Evolutionary conservation across 2,113 vertebrate genomes (phyloP).

Genomic region (Hepsetus odoe): DNA sequence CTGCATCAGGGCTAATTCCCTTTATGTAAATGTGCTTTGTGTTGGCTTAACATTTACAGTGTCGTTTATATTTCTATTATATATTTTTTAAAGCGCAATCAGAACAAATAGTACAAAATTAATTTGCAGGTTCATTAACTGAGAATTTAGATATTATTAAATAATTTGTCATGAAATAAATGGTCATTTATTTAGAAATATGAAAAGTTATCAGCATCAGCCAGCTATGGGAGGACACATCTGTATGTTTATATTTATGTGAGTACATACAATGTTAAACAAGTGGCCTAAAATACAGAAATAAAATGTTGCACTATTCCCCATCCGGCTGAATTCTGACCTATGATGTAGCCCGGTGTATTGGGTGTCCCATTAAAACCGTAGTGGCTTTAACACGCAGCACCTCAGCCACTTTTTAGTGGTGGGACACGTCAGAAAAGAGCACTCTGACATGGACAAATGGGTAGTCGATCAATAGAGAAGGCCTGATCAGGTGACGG

Average conservation of each 20-base stretch:
- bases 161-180: no score
- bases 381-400: conserved; percentile 64
- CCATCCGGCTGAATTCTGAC: conserved; percentile 33
- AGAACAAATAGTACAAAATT: no score
- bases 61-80: no score
- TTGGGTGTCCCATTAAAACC: conserved; percentile 60
- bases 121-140: no score
- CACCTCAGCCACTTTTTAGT: conserved; percentile 68
- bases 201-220: not conserved
- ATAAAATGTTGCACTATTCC: not conserved
- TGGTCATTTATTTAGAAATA: no score
- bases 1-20: no score
- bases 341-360: conserved; percentile 56
- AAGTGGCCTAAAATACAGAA: not conserved
- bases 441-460: conserved; percentile 75
- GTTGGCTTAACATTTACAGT: no score
- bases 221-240: no score
- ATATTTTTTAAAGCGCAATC: no score
- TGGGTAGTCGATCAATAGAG: conserved; percentile 82
- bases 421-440: conserved; percentile 75
- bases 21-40: no score
- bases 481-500: conserved; percentile 77
- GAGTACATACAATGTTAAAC: conserved; percentile 15
- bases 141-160: no score
- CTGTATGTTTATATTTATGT: not conserved